These are phyloP conservation scores for Chaetorhynchus papuensis DNA, from an alignment of 2,113 vertebrate species.

Conservation along the genomic window DNA sequence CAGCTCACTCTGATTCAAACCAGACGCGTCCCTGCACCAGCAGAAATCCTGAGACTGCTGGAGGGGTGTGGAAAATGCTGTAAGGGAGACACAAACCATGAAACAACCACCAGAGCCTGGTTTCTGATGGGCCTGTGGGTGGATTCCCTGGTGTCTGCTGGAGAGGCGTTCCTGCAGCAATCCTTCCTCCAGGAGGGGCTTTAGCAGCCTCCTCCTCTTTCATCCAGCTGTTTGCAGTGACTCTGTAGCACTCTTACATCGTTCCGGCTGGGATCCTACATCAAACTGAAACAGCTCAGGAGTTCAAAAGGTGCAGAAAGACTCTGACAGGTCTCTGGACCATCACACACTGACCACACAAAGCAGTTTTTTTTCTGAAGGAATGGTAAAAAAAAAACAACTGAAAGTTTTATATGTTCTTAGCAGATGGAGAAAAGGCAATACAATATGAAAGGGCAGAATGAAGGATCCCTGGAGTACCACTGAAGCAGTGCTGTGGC, in stretches of 20 bases:
- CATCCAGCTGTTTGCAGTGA: background rate
- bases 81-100: background rate
- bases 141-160: background rate
- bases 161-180: background rate
- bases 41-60: background rate
- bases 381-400: background rate
- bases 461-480: background rate
- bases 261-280: background rate
- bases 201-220: background rate
- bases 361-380: background rate
- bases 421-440: background rate
- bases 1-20: background rate
- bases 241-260: background rate
- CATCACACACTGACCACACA: background rate
- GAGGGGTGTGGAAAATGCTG: background rate
- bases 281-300: background rate
- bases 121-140: background rate
- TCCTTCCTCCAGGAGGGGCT: background rate
- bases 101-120: background rate
- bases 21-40: background rate
- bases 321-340: background rate
- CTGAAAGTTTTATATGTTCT: background rate
- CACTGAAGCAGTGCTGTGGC: rapidly evolving
- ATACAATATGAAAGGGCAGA: background rate
- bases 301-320: background rate